phyloP scores from a whole-genome alignment of 2,888 invertebrate species.

The Phania funesta region DNA sequence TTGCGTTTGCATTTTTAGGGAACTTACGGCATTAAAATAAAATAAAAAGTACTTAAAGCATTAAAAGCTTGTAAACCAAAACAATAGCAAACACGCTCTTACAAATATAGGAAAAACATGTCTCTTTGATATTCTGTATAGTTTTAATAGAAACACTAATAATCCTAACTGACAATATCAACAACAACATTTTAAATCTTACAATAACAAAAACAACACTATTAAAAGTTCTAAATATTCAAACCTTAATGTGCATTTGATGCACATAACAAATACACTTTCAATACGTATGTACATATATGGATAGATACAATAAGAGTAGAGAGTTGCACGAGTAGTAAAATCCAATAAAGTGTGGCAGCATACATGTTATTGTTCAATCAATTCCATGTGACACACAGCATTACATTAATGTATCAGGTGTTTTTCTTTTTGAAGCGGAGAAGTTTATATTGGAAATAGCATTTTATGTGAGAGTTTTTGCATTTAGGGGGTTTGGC shows the following conservation, averaged over 20 bases:
- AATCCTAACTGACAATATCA: not conserved
- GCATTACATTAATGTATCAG: too few species aligned
- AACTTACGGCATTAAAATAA: constrained; percentile 40
- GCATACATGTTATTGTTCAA: not conserved
- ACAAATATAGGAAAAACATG: not conserved
- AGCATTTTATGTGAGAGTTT: too few species aligned
- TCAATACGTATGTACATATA: not conserved
- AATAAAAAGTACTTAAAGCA: constrained; percentile 50
- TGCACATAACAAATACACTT: not conserved
- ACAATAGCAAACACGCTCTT: constrained; percentile 6
- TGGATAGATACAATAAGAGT: not conserved
- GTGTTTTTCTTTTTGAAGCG: too few species aligned
- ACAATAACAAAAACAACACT: not conserved
- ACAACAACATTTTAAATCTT: not conserved
- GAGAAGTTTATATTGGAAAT: too few species aligned
- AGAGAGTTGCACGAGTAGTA: too few species aligned
- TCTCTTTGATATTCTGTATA: constrained; percentile 1
- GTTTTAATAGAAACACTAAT: constrained; percentile 23
- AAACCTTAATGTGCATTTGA: constrained; percentile 28
- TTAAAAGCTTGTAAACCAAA: constrained; percentile 43
- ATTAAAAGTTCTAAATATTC: constrained; percentile 30
- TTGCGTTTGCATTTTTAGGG: constrained; percentile 11
- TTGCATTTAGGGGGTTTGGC: too few species aligned
- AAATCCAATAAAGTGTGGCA: too few species aligned
- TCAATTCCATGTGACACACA: too few species aligned